A percentile compares a stretch with the other conserved stretches of the same genome.
Conservation (phyloP, 2,797 vertebrate genomes). For the Pseudomugil gertrudae region DNA sequence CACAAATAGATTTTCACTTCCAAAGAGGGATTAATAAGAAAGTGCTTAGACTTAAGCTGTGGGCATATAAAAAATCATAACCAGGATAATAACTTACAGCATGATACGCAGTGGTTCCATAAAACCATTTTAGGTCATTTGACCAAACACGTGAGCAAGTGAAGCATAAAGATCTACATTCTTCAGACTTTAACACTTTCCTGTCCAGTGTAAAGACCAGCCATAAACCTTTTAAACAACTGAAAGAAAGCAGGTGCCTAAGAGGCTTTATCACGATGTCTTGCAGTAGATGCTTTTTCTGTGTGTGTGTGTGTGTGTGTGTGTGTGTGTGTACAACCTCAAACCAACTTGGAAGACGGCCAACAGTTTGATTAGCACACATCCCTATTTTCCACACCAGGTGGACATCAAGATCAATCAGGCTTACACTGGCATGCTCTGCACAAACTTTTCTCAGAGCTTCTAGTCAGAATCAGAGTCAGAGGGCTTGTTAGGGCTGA, state of each 20-base stretch:
- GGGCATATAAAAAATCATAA: background rate
- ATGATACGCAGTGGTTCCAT: conserved; percentile 2
- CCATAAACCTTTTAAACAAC: conserved; percentile 59
- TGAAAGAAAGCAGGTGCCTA: conserved; percentile 69
- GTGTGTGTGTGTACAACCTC: conserved; percentile 17
- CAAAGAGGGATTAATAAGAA: background rate
- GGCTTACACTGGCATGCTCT: conserved; percentile 19
- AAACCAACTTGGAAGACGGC: conserved; percentile 51
- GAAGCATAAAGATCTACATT: conserved; percentile 8
- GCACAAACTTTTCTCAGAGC: conserved; percentile 10
- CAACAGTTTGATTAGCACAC: conserved; percentile 65
- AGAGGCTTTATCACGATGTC: conserved; percentile 76
- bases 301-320: conserved; percentile 29
- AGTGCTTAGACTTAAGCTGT: background rate
- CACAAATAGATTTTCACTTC: conserved; percentile 4
- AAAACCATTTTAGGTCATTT: conserved; percentile 11
- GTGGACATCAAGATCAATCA: conserved; percentile 50
- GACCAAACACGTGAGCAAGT: conserved; percentile 4
- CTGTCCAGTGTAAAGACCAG: conserved; percentile 23
- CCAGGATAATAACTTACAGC: background rate
- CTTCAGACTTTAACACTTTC: conserved; percentile 35
- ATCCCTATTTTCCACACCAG: conserved; percentile 49
- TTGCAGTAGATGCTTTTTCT: conserved; percentile 58
- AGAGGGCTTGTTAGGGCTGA: conserved; percentile 12
- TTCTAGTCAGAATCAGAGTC: conserved; percentile 25